phyloP scores from a whole-genome alignment of 2,113 vertebrate species.

The Coptodon rendalli region DNA sequence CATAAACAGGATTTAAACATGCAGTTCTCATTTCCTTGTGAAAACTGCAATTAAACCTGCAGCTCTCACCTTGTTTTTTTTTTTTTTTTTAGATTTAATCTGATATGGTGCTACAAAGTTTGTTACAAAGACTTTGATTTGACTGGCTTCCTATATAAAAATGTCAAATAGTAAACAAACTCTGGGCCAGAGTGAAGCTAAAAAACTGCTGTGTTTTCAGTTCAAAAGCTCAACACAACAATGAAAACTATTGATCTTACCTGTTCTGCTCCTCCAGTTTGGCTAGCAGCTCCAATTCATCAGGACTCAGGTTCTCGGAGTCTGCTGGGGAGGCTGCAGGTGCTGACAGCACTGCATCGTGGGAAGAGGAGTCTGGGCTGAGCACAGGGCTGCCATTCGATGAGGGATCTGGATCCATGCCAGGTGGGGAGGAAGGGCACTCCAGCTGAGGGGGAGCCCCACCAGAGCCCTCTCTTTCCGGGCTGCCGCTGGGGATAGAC shows the following conservation, averaged over 20 bases:
- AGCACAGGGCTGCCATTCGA: conserved; percentile 83
- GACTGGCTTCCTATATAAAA: neutral
- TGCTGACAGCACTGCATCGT: conserved; percentile 76
- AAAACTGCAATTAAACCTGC: neutral
- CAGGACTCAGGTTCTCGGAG: conserved; percentile 90
- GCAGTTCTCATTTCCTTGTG: neutral
- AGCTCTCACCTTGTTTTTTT: neutral
- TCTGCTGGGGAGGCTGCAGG: conserved; percentile 83
- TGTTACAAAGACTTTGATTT: neutral
- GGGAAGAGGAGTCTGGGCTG: conserved; percentile 90
- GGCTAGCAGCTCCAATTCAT: conserved; percentile 90
- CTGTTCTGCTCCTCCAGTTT: conserved; percentile 97
- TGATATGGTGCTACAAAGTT: neutral
- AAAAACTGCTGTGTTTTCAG: neutral
- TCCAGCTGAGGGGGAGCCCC: conserved; percentile 52
- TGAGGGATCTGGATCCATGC: conserved; percentile 61
- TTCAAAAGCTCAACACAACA: neutral
- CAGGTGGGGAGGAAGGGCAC: conserved; percentile 66
- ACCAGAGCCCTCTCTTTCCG: conserved; percentile 60
- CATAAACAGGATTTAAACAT: neutral
- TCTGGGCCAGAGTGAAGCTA: neutral
- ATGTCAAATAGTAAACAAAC: neutral
- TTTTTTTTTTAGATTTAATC: neutral
- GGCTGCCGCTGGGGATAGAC: conserved; percentile 69
- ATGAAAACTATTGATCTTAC: conserved; percentile 51